Evolutionary conservation across 2,888 invertebrate genomes (phyloP).

Genomic region (Pantelozetes paolii): DNA sequence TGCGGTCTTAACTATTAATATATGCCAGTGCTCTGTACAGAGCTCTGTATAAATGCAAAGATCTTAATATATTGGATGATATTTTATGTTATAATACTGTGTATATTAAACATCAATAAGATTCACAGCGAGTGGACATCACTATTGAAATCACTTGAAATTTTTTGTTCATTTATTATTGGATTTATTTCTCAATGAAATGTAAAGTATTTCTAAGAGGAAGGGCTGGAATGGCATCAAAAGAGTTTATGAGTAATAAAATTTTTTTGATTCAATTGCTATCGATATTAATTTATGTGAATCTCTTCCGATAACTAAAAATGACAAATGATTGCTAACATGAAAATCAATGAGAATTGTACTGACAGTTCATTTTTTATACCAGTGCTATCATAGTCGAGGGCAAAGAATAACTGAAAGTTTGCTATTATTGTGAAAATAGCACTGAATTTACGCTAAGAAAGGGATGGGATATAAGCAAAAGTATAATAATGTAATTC

Average conservation of each 20-base stretch:
- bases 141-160: neutral
- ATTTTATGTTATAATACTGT: too few relatives aligned
- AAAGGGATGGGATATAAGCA: neutral
- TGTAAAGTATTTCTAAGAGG: neutral
- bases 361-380: slow-evolving; percentile 27
- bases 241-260: neutral
- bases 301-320: slow-evolving; percentile 3
- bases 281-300: slow-evolving; percentile 25
- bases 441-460: neutral
- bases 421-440: neutral
- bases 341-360: slow-evolving; percentile 29
- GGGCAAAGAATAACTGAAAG: neutral
- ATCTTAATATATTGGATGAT: too few relatives aligned
- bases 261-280: neutral
- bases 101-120: neutral
- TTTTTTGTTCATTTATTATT: neutral
- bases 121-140: neutral
- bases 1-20: too few relatives aligned
- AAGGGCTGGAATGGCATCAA: neutral
- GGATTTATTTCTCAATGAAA: neutral
- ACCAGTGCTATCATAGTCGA: neutral
- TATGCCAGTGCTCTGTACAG: too few relatives aligned
- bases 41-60: too few relatives aligned
- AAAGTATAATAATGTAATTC: neutral
- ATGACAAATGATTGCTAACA: slow-evolving; percentile 23